Evolutionary conservation across 2,113 vertebrate species (phyloP), one percentile per base, ranked within the genome.

Genomic region (Nansenia antarctica): DNA sequence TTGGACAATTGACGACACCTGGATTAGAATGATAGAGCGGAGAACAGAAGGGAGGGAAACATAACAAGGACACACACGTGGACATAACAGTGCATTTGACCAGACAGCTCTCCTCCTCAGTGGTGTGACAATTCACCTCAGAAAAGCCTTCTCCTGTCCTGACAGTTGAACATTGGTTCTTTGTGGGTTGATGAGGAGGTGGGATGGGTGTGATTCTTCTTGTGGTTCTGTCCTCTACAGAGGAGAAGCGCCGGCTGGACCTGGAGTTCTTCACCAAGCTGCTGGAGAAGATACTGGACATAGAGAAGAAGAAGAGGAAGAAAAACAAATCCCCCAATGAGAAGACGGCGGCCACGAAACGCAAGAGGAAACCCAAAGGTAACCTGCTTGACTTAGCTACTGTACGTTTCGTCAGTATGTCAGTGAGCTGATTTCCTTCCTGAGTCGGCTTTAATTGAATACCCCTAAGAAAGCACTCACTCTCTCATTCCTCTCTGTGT

Each of bases 181-280:
- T 15, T 58, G 12, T 57, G 11, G 14, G 27, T 42, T 15, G 26
- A 20, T 55, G 2, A 12, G 9, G 32, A 34, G 18, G 49, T 34
- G 11, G 6, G 14, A 14, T n/a, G 18, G 15, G 8, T 20, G 18
- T 32, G 7, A 45, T 52, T 15, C 11, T 61, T 7, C 11, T 74
- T 7, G 9, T 34, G 2, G 20, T 86, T 83, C 58, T 72, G 45
- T 70, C 80, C 30, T 62, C 58, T 73, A 3, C 69, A 98, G 96
- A 89, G 86, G 96, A 99, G 77, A 95, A 94, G 77, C 90, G 91
- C 0, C 94, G 94, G 53, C 92, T 98, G 91, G 97, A 99, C 85
- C 93, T 97, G 47, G 92, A 96, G 69, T 96, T 94, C 85, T 99
- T 99, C 87, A 92, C 93, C 24, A 93, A 92, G 62, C 90, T 98